A percentile compares a stretch with the other conserved stretches of the same genome.
phyloP scores from a whole-genome alignment of 2,888 invertebrate genomes.

The Lepeophtheirus nordmannii region DNA sequence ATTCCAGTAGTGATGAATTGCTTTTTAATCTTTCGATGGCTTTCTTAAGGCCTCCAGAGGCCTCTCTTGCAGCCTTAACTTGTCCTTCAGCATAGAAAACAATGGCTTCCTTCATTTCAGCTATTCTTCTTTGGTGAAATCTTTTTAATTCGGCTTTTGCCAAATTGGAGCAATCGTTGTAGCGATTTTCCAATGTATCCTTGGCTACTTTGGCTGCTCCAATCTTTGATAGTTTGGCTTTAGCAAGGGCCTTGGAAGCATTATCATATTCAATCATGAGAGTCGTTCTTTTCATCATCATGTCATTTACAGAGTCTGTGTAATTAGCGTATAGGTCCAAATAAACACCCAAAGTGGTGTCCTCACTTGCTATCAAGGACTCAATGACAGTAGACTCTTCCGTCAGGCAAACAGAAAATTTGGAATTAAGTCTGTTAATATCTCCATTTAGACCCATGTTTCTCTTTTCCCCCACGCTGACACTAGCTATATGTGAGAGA shows the following conservation, averaged over 20 bases:
- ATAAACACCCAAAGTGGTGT: slow-evolving; percentile 1
- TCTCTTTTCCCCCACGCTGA: slow-evolving; percentile 27
- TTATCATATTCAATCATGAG: slow-evolving; percentile 5
- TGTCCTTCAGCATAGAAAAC: slow-evolving; percentile 12
- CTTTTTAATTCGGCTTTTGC: background rate
- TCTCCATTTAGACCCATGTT: slow-evolving; percentile 27
- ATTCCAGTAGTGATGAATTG: too few relatives aligned
- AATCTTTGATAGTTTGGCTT: slow-evolving; percentile 7
- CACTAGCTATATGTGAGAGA: slow-evolving; percentile 30
- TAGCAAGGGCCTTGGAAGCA: slow-evolving; percentile 10
- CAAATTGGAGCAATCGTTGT: background rate
- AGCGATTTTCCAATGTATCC: slow-evolving; percentile 9
- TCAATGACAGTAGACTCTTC: slow-evolving; percentile 24
- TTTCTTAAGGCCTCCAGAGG: background rate
- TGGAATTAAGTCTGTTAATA: slow-evolving; percentile 25
- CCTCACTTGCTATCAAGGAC: background rate
- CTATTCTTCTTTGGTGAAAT: slow-evolving; percentile 9
- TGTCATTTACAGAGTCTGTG: slow-evolving; percentile 1
- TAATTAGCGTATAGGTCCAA: background rate
- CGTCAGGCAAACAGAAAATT: slow-evolving; percentile 29
- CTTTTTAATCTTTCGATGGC: background rate
- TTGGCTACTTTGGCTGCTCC: background rate
- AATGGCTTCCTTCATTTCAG: slow-evolving; percentile 6
- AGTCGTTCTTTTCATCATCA: background rate
- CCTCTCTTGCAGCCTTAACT: background rate